These are phyloP conservation scores for Lamellibrachia columna DNA, from an alignment of 2,888 invertebrate genomes.

Conservation along the genomic window DNA sequence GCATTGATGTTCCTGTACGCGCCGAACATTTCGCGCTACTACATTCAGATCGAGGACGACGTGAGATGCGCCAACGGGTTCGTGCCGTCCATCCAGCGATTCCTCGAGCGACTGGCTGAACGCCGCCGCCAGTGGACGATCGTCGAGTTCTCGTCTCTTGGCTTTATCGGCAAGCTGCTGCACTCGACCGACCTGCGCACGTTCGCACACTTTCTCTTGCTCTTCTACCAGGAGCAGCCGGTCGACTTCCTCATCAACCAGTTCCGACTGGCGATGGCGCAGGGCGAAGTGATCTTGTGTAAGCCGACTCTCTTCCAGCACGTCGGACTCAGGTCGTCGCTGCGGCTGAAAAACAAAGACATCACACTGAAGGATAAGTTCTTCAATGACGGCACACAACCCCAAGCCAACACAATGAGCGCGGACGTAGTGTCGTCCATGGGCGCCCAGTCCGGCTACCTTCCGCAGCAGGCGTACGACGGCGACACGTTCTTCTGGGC, in stretches of 20 bases:
- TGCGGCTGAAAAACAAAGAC: slow-evolving; percentile 52
- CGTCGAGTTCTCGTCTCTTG: slow-evolving; percentile 59
- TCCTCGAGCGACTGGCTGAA: slow-evolving; percentile 40
- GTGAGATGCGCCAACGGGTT: slow-evolving; percentile 53
- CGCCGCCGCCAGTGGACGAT: slow-evolving; percentile 52
- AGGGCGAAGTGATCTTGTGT: slow-evolving; percentile 36
- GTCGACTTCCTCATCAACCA: slow-evolving; percentile 44
- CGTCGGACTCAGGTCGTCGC: slow-evolving; percentile 57
- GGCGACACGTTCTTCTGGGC: slow-evolving; percentile 42
- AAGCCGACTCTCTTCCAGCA: slow-evolving; percentile 46
- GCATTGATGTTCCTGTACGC: slow-evolving; percentile 55
- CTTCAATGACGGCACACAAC: slow-evolving; percentile 42
- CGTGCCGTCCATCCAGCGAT: slow-evolving; percentile 54
- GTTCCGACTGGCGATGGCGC: slow-evolving; percentile 39
- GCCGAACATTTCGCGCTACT: slow-evolving; percentile 55
- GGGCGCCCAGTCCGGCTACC: slow-evolving; percentile 52
- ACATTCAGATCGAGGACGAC: slow-evolving; percentile 63
- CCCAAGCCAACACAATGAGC: slow-evolving; percentile 55
- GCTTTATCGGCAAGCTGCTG: slow-evolving; percentile 62
- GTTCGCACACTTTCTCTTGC: slow-evolving; percentile 39
- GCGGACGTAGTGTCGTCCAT: slow-evolving; percentile 62
- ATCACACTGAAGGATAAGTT: slow-evolving; percentile 59
- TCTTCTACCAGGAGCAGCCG: slow-evolving; percentile 46
- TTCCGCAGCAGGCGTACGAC: slow-evolving; percentile 59
- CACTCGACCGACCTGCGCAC: slow-evolving; percentile 48